Conservation (phyloP, 2,888 invertebrate species). For the Pristionchus japonicus region DNA sequence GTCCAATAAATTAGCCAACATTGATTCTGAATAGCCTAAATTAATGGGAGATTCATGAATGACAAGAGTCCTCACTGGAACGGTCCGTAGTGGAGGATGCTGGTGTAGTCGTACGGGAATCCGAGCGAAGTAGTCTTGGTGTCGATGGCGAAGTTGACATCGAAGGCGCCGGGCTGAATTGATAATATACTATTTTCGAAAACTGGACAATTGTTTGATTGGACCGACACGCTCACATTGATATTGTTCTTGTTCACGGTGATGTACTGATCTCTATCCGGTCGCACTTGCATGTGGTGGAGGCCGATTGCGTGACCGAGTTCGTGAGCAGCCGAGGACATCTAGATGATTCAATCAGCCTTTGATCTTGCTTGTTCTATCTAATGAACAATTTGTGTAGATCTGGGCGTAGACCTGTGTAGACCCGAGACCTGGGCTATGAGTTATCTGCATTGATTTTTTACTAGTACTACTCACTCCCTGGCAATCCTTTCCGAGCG, state of each 20-base stretch:
- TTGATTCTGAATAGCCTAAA: not conserved
- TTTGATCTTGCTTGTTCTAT: not conserved
- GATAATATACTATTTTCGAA: not conserved
- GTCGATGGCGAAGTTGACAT: slow-evolving; percentile 31
- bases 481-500: slow-evolving; percentile 22
- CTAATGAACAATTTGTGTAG: not conserved
- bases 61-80: not conserved
- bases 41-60: too few relatives aligned
- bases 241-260: slow-evolving; percentile 25
- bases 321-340: slow-evolving; percentile 16
- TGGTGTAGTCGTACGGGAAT: slow-evolving; percentile 32
- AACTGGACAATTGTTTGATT: not conserved
- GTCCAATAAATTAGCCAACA: too few relatives aligned
- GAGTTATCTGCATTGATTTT: too few relatives aligned
- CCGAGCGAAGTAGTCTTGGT: not conserved
- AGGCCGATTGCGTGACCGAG: slow-evolving; percentile 41
- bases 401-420: too few relatives aligned
- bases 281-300: slow-evolving; percentile 40
- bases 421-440: too few relatives aligned
- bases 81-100: slow-evolving; percentile 41
- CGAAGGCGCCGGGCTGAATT: slow-evolving; percentile 5
- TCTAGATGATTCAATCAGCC: too few relatives aligned
- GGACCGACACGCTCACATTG: not conserved
- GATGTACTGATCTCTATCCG: slow-evolving; percentile 35
- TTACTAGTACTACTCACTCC: slow-evolving; percentile 17